phyloP scores from a whole-genome alignment of 2,888 invertebrate genomes.

The Dasysyrphus tricinctus region DNA sequence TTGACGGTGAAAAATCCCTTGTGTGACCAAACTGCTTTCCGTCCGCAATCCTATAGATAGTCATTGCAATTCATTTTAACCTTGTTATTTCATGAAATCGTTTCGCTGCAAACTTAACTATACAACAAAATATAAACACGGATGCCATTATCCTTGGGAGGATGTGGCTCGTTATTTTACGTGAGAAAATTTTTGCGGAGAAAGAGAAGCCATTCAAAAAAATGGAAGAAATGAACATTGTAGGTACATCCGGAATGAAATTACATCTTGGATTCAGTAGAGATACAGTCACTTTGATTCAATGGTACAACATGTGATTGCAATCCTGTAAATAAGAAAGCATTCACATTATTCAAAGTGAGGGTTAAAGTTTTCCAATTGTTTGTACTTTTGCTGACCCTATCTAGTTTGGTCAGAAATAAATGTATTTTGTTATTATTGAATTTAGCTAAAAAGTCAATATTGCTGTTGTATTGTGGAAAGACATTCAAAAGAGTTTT shows the following conservation, averaged over 20 bases:
- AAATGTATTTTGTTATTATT: no score
- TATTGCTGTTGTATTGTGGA: no score
- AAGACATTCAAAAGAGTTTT: no score
- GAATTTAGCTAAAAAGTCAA: no score
- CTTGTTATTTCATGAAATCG: conserved; percentile 5
- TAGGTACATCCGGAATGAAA: conserved; percentile 41
- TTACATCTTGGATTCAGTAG: conserved; percentile 25
- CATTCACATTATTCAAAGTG: conserved; percentile 5
- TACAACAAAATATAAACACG: conserved; percentile 36
- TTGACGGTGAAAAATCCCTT: conserved; percentile 45
- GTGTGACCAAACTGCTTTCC: conserved; percentile 26
- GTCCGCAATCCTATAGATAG: neutral
- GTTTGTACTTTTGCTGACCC: neutral
- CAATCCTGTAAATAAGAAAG: conserved; percentile 9
- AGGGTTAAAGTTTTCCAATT: neutral
- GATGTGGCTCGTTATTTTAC: conserved; percentile 51
- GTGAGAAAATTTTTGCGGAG: conserved; percentile 29
- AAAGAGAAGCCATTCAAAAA: neutral
- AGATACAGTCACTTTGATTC: conserved; percentile 29
- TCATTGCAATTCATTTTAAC: conserved; percentile 1
- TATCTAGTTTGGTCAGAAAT: neutral
- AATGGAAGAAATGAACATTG: conserved; percentile 13
- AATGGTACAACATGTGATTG: conserved; percentile 14
- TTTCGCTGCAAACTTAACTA: conserved; percentile 4
- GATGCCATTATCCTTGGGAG: conserved; percentile 51